Base-by-base conservation (phyloP, 2,888 invertebrate species). In the Meganola albula region DNA sequence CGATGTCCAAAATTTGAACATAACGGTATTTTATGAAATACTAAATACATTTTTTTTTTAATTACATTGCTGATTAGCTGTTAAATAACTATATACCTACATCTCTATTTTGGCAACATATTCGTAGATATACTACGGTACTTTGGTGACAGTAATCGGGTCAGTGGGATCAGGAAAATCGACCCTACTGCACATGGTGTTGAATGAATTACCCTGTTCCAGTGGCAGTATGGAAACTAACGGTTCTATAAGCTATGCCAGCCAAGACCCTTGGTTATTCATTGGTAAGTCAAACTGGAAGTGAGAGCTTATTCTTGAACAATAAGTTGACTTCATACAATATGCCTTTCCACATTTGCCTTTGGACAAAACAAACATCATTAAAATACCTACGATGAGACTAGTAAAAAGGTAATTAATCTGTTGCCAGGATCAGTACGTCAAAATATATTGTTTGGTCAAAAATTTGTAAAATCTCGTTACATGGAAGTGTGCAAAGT, bases 401-500 rank as follows among this genome's bases (percentile, higher is more conserved):
- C n/a, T n/a, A n/a, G n/a, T n/a, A n/a, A n/a, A n/a, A n/a, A n/a
- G n/a, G n/a, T n/a, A n/a, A n/a, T n/a, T n/a, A n/a, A n/a, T n/a
- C n/a, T n/a, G n/a, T n/a, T n/a, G 37, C 3, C 39, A 77, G 89
- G 91, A 4, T 93, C 94, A 11, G 91, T 99, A 0, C 89, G 94
- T 7, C 96, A 98, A 66, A 99, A 99, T 66, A 96, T 99, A 50
- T 72, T 97, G 0, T 98, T 99, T 67, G 98, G 97, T 0, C 89
- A 88, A 60, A 87, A 88, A 44, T 92, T 89, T 84, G 89, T 66
- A 29, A 83, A 73, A 36, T 40, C 73, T 7, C 87, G 89, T 10
- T 92, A 87, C 54, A 92, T 87, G 74, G 88, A 90, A 64, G 91
- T 91, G 10, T 80, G 95, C 16, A 90, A 88, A 58, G 91, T 90